A percentile compares a stretch with the other conserved stretches of the same genome.
phyloP scores from a whole-genome alignment of 2,113 vertebrate species.

The Platysteira castanea region DNA sequence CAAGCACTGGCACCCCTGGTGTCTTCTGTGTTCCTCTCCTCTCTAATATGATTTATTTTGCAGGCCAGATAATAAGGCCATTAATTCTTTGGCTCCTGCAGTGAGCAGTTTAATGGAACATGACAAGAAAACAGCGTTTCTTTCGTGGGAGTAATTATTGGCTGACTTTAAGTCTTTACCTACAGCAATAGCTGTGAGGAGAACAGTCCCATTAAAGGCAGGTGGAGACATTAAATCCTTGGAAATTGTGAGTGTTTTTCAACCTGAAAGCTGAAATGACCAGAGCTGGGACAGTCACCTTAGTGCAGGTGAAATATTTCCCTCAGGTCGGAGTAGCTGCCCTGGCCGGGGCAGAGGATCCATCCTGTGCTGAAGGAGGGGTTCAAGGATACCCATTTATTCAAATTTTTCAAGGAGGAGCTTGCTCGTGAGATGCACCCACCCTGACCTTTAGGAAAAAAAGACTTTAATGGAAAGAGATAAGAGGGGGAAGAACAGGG shows the following conservation, averaged over 20 bases:
- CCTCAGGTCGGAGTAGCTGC: neutral
- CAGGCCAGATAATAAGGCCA: constrained; percentile 41
- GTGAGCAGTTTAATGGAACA: constrained; percentile 51
- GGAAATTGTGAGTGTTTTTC: neutral
- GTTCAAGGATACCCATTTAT: neutral
- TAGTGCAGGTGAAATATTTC: neutral
- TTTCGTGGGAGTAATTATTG: constrained; percentile 44
- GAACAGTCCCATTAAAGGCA: constrained; percentile 18
- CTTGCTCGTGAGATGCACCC: neutral
- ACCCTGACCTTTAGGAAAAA: too few relatives aligned
- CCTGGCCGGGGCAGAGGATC: neutral
- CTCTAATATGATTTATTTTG: constrained; percentile 5
- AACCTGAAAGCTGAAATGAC: neutral
- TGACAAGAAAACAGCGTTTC: constrained; percentile 53
- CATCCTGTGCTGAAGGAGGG: neutral
- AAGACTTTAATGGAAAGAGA: neutral
- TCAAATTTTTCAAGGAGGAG: neutral
- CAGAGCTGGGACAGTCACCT: neutral
- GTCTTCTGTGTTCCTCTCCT: neutral
- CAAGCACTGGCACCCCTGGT: neutral
- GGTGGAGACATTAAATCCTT: constrained; percentile 14
- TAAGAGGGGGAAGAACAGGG: neutral
- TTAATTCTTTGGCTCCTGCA: constrained; percentile 26
- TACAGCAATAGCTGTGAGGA: neutral
- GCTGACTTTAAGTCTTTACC: constrained; percentile 44